These are phyloP conservation scores for Ochropleura leucogaster DNA, from an alignment of 2,888 invertebrate genomes.

Conservation along the genomic window DNA sequence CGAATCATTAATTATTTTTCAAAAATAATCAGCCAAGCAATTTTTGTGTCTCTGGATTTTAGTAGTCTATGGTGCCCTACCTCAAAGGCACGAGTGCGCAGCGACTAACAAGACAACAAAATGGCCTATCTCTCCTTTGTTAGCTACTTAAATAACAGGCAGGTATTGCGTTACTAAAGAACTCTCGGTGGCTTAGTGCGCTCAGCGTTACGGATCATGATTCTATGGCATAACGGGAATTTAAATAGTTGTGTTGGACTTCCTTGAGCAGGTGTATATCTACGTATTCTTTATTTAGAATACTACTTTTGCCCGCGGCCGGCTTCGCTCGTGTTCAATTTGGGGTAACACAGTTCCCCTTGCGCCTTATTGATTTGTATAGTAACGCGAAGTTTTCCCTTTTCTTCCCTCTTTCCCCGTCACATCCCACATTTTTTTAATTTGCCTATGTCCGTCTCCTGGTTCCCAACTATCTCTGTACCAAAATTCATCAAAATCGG, in stretches of 20 bases:
- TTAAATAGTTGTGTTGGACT: slow-evolving; percentile 8
- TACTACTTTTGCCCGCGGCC: too few relatives aligned
- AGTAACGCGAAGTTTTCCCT: too few relatives aligned
- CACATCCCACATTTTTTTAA: too few relatives aligned
- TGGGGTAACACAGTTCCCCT: too few relatives aligned
- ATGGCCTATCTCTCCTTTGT: not conserved
- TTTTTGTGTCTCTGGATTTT: not conserved
- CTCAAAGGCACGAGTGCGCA: not conserved
- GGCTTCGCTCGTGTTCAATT: too few relatives aligned
- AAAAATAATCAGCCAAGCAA: not conserved
- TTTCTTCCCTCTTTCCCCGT: too few relatives aligned
- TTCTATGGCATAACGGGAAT: slow-evolving; percentile 23
- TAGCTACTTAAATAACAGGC: not conserved
- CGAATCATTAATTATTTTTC: too few relatives aligned
- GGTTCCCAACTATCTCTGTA: too few relatives aligned
- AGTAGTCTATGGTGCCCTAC: not conserved
- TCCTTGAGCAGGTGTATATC: not conserved
- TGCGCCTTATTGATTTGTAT: too few relatives aligned
- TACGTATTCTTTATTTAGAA: not conserved
- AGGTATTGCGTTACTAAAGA: slow-evolving; percentile 4
- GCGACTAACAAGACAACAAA: not conserved
- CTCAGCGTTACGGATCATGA: slow-evolving; percentile 12
- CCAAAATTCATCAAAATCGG: too few relatives aligned
- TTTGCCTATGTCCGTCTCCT: too few relatives aligned
- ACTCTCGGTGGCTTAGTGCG: not conserved